Conservation (phyloP, 2,888 invertebrate species). For the Tenthredo mesomela region DNA sequence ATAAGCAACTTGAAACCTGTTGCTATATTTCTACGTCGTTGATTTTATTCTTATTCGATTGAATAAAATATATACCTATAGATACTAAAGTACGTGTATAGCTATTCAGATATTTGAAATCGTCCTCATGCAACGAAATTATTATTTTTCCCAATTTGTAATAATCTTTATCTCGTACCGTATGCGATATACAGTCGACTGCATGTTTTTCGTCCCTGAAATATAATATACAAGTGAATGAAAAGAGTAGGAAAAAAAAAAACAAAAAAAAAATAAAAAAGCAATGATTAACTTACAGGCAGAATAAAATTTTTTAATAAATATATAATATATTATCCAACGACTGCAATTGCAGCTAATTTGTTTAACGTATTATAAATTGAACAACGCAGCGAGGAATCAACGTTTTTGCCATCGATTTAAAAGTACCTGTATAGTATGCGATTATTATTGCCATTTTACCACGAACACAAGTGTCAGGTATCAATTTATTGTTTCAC, state of each 20-base stretch:
- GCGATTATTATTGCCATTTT: not conserved
- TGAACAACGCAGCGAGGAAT: not conserved
- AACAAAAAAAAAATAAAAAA: no score
- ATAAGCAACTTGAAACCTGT: not conserved
- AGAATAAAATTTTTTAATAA: not conserved
- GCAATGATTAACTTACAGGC: no score
- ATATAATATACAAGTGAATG: not conserved
- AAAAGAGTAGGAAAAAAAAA: no score
- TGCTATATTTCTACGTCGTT: constrained; percentile 1
- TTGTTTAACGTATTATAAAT: no score
- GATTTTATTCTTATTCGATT: not conserved
- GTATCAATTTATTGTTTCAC: constrained; percentile 1
- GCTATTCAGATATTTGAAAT: not conserved
- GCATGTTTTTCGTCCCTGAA: not conserved
- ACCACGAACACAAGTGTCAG: not conserved
- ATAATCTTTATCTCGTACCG: not conserved
- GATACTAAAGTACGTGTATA: not conserved
- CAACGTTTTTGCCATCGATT: not conserved
- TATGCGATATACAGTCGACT: not conserved
- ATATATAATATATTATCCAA: no score
- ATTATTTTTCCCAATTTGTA: not conserved
- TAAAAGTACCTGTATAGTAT: not conserved
- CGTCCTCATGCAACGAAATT: not conserved
- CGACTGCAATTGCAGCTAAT: no score
- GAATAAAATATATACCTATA: not conserved